phyloP scores from a whole-genome alignment of 2,888 invertebrate genomes.

The Oligia strigilis region DNA sequence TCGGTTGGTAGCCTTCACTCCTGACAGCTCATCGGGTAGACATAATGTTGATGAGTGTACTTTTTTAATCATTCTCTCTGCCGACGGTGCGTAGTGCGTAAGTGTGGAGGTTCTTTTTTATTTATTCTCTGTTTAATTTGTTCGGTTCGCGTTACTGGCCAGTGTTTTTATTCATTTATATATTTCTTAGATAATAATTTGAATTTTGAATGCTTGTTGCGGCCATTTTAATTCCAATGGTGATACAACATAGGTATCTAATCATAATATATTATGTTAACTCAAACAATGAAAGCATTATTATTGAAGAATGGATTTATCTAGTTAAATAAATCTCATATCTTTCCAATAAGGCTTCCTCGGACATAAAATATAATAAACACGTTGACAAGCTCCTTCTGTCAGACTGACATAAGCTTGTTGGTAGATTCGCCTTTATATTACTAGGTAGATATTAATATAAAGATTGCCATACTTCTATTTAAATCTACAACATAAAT shows the following conservation, averaged over 20 bases:
- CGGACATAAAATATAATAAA: background rate
- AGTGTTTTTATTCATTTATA: background rate
- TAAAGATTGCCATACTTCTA: conserved; percentile 38
- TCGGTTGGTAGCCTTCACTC: conserved; percentile 83
- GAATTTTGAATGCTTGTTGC: background rate
- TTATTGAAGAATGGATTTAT: background rate
- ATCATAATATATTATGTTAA: background rate
- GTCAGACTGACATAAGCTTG: background rate
- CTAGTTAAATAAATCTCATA: conserved; percentile 5
- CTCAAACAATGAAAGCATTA: too few relatives aligned
- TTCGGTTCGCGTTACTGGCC: conserved; percentile 18
- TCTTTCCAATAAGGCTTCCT: background rate
- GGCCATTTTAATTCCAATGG: background rate
- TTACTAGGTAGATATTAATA: background rate
- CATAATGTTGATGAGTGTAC: conserved; percentile 84
- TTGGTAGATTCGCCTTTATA: background rate
- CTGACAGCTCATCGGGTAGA: conserved; percentile 85
- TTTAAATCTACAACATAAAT: conserved; percentile 49
- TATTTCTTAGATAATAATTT: background rate
- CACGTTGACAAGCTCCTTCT: background rate
- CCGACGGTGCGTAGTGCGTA: conserved; percentile 61
- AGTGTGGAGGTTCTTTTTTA: conserved; percentile 42
- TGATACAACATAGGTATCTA: background rate
- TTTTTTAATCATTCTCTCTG: conserved; percentile 79
- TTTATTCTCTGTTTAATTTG: conserved; percentile 46